Percentiles rank a stretch among this genome's conserved stretches.
phyloP scores from a whole-genome alignment of 2,797 vertebrate species.

The Chelidonichthys spinosus region DNA sequence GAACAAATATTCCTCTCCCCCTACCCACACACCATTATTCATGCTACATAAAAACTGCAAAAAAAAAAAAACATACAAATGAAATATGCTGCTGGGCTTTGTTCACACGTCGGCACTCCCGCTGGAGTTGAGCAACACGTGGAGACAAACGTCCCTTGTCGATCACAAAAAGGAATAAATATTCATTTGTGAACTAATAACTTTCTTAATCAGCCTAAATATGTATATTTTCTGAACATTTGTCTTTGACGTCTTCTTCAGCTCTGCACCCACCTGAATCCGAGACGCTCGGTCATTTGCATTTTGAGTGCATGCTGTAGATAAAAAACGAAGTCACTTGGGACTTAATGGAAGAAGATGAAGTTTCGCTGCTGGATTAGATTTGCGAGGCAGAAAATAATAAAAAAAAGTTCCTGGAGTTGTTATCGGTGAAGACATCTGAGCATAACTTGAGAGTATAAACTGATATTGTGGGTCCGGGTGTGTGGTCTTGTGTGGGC shows the following conservation, averaged over 20 bases:
- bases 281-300: slow-evolving; percentile 57
- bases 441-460: slow-evolving; percentile 20
- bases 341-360: slow-evolving; percentile 56
- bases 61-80: slow-evolving; percentile 20
- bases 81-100: slow-evolving; percentile 20
- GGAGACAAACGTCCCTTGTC: neutral
- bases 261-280: slow-evolving; percentile 20
- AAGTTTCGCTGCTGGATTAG: slow-evolving; percentile 45
- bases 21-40: slow-evolving; percentile 27
- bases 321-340: slow-evolving; percentile 62
- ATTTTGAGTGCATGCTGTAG: slow-evolving; percentile 67
- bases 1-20: slow-evolving; percentile 50
- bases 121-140: slow-evolving; percentile 12
- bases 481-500: slow-evolving; percentile 40
- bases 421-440: slow-evolving; percentile 33
- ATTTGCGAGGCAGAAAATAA: slow-evolving; percentile 32
- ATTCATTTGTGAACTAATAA: slow-evolving; percentile 6
- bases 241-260: slow-evolving; percentile 3
- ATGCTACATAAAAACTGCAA: slow-evolving; percentile 34
- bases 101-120: slow-evolving; percentile 1
- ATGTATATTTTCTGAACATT: slow-evolving; percentile 11
- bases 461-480: slow-evolving; percentile 20
- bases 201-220: slow-evolving; percentile 40
- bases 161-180: slow-evolving; percentile 23
- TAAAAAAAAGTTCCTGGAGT: slow-evolving; percentile 31